These are phyloP conservation scores for Thymelicus lineola DNA, from an alignment of 2,888 invertebrate species.

Conservation along the genomic window DNA sequence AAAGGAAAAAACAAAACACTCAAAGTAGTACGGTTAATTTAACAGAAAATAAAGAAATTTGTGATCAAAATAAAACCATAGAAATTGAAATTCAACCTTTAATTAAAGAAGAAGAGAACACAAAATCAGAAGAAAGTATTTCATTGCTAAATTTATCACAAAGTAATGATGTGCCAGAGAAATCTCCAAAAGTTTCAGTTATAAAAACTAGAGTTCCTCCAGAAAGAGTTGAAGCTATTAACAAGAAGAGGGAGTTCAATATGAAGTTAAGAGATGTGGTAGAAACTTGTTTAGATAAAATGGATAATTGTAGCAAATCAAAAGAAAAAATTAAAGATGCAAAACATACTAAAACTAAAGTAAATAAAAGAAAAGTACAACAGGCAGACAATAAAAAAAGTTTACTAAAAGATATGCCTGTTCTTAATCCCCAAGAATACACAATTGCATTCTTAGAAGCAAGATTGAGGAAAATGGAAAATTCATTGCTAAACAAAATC, in stretches of 20 bases:
- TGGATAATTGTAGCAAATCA: constrained; percentile 49
- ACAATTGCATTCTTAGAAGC: constrained; percentile 64
- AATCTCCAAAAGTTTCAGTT: constrained; percentile 35
- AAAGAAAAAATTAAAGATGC: constrained; percentile 39
- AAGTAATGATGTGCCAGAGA: constrained; percentile 7
- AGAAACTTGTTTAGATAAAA: constrained; percentile 64
- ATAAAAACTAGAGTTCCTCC: constrained; percentile 61
- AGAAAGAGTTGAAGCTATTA: constrained; percentile 69
- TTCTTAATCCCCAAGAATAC: constrained; percentile 54
- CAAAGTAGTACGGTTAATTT: background rate
- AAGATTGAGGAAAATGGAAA: constrained; percentile 70
- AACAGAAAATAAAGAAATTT: background rate
- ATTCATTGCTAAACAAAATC: constrained; percentile 65
- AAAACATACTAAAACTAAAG: constrained; percentile 16
- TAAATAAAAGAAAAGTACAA: constrained; percentile 25
- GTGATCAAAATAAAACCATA: background rate
- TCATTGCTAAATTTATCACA: background rate
- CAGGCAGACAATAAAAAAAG: constrained; percentile 8
- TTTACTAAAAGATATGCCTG: constrained; percentile 46
- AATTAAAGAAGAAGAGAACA: constrained; percentile 11
- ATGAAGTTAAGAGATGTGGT: constrained; percentile 73
- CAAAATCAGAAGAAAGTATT: background rate
- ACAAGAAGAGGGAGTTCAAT: constrained; percentile 74
- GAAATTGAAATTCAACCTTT: constrained; percentile 15
- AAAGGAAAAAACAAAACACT: background rate